phyloP scores from a whole-genome alignment of 2,113 vertebrate genomes.

The Bagarius yarrelli region DNA sequence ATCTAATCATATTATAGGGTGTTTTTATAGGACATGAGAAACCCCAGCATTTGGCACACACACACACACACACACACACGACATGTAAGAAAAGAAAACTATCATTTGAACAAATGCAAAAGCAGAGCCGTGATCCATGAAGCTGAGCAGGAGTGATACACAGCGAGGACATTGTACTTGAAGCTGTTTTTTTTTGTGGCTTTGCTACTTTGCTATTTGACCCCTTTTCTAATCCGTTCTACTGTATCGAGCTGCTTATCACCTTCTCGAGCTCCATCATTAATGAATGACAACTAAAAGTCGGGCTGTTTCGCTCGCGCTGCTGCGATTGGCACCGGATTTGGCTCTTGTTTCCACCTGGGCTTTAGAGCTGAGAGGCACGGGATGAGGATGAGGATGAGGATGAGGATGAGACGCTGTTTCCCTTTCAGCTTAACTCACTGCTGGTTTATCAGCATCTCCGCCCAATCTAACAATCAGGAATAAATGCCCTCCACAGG shows the following conservation, averaged over 20 bases:
- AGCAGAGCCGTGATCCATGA: neutral
- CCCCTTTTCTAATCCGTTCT: slow-evolving; percentile 54
- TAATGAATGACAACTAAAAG: slow-evolving; percentile 59
- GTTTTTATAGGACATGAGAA: neutral
- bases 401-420: slow-evolving; percentile 58
- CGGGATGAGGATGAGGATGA: slow-evolving; percentile 65
- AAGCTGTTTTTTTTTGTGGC: slow-evolving; percentile 26
- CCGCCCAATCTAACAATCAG: slow-evolving; percentile 34
- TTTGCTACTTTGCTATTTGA: slow-evolving; percentile 61
- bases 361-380: slow-evolving; percentile 57
- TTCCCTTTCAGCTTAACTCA: slow-evolving; percentile 62
- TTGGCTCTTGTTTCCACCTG: slow-evolving; percentile 66
- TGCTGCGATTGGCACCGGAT: slow-evolving; percentile 56
- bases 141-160: slow-evolving; percentile 18
- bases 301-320: slow-evolving; percentile 56
- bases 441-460: slow-evolving; percentile 66
- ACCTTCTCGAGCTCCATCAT: slow-evolving; percentile 65
- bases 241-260: slow-evolving; percentile 55
- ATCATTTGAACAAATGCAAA: neutral
- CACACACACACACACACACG: too few relatives aligned
- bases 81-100: neutral
- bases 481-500: slow-evolving; percentile 58
- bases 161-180: slow-evolving; percentile 7
- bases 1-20: neutral
- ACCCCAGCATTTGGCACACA: neutral